Base-by-base conservation (phyloP, 1,140 invertebrate genomes). In the Drosophila fuyamai region DNA sequence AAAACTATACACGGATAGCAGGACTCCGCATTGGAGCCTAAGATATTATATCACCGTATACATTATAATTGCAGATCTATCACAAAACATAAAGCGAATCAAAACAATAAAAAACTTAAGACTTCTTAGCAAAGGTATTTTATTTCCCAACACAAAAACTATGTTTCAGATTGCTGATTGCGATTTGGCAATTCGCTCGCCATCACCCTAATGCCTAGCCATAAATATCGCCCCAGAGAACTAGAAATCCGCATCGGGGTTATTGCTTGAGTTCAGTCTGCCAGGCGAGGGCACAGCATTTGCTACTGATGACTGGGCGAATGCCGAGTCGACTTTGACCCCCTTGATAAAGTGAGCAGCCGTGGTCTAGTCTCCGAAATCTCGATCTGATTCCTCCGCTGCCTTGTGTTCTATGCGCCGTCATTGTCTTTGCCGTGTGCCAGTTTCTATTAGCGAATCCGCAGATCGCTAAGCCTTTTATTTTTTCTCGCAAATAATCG, bases 311-410 rank as follows among this genome's bases (percentile, higher is more conserved):
- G 84, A 88, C 84, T 65, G 76, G 66, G 83, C 83, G 71, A 83
- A 79, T 88, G 76, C 62, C 62, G 66, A 76, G 73, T 80, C 80
- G 84, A 89, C 84, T 88, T 88, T 88, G 84, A 88, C 84, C 84
- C 68, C 76, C 68, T 74, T 80, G 68, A 68, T 73, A 40, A 60
- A 74, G 56, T 66, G 56, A 82, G 54, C 82, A 78, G 50, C 78
- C 71, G 48, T 70, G 76, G 81, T 78, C 74, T 81, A 76, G 53
- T 53, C 32, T 16, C 8, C 8, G n/a, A 9, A 7, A 29, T 81
- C 59, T 56, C 43, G 36, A 47, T 66, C 47, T 63, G 56, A 55
- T 48, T 54, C 67, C 63, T 56, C 54, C 56, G 60, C 38, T 79
- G 43, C 44, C 54, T 41, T 54, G 58, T 76, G 60, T 72, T 66